These are phyloP conservation scores for Sipha flava DNA, from an alignment of 1,140 invertebrate species.

Conservation along the genomic window DNA sequence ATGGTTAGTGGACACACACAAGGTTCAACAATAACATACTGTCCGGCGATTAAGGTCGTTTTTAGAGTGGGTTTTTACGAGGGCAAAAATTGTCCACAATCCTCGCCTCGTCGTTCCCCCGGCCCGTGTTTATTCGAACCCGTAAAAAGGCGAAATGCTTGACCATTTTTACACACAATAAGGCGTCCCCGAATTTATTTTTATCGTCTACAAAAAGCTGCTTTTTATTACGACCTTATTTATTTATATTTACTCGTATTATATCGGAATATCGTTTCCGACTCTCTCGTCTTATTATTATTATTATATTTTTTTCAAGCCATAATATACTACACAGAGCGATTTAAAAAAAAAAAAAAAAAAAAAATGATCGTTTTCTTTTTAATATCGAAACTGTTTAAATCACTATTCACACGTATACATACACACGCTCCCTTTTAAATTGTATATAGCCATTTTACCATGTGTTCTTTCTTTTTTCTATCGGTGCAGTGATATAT, in stretches of 20 bases:
- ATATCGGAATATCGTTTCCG: constrained; percentile 14
- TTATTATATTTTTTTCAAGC: not conserved
- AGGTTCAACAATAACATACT: constrained; percentile 28
- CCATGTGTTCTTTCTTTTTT: constrained; percentile 11
- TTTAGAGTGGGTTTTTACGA: constrained; percentile 32
- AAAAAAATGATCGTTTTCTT: constrained; percentile 12
- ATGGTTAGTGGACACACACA: not conserved
- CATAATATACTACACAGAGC: not conserved
- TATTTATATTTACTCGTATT: constrained; percentile 24
- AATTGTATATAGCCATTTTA: not conserved
- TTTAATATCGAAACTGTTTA: constrained; percentile 23
- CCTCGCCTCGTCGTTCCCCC: not conserved
- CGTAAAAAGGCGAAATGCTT: constrained; percentile 28
- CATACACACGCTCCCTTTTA: not conserved
- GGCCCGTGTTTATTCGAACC: not conserved
- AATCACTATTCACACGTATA: not conserved
- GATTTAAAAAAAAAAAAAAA: constrained; percentile 5
- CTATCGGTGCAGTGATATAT: not conserved
- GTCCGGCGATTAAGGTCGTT: constrained; percentile 27
- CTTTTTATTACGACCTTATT: constrained; percentile 26
- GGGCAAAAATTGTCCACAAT: constrained; percentile 19
- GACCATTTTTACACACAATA: constrained; percentile 33
- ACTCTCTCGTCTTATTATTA: not conserved
- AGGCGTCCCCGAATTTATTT: constrained; percentile 29
- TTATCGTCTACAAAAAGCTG: constrained; percentile 31